phyloP scores from a whole-genome alignment of 2,797 vertebrate species.

The Propithecus perrieri region DNA sequence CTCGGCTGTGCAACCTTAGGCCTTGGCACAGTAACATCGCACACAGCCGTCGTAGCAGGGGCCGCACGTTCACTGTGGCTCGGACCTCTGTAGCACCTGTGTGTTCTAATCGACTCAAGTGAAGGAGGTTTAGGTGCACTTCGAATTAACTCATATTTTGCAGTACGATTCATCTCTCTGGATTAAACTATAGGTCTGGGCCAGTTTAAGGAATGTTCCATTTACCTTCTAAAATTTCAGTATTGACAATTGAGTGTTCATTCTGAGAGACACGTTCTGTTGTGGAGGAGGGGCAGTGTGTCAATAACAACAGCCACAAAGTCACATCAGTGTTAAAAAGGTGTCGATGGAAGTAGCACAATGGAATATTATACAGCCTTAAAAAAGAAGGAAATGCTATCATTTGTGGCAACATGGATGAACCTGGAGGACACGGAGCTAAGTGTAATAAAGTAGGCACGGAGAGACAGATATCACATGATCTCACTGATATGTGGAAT shows the following conservation, averaged over 20 bases:
- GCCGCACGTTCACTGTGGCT: fast-evolving
- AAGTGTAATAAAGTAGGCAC: neutral
- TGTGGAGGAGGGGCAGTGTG: fast-evolving
- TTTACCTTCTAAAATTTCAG: no score
- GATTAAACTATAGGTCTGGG: fast-evolving
- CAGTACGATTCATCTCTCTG: fast-evolving
- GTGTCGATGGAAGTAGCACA: neutral
- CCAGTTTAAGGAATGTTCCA: no score
- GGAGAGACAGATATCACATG: neutral
- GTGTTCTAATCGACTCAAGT: fast-evolving
- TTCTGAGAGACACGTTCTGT: fast-evolving
- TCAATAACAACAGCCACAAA: fast-evolving
- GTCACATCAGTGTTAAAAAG: fast-evolving
- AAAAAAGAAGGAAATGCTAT: neutral
- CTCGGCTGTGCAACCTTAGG: fast-evolving
- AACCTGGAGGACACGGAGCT: neutral
- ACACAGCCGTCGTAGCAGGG: fast-evolving
- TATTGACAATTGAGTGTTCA: fast-evolving
- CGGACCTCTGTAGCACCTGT: fast-evolving
- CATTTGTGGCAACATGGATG: neutral
- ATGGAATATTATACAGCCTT: neutral
- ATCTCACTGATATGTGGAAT: neutral
- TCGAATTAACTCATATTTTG: fast-evolving
- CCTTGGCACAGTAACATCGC: fast-evolving
- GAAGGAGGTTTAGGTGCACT: fast-evolving